Evolutionary conservation across 2,797 vertebrate species (phyloP).

Genomic region (Leucoraja ocellata): DNA sequence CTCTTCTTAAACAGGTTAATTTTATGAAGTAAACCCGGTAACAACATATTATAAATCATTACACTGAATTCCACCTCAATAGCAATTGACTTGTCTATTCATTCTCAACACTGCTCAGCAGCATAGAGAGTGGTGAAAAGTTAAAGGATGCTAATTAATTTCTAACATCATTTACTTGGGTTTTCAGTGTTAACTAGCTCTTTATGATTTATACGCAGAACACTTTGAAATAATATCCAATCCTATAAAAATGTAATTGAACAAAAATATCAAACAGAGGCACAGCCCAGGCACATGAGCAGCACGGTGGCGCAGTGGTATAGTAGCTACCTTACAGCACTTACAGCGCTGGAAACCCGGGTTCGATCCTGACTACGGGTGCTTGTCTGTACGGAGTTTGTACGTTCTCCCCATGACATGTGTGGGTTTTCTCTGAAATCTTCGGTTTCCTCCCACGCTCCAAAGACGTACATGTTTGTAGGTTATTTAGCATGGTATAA

Average conservation of each 20-base stretch:
- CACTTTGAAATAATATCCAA: neutral
- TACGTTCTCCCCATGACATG: too few species aligned
- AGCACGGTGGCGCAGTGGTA: too few species aligned
- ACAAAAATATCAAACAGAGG: neutral
- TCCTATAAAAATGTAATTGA: neutral
- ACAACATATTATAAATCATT: neutral
- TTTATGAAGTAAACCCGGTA: neutral
- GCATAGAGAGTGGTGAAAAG: neutral
- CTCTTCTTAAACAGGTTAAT: slow-evolving; percentile 4
- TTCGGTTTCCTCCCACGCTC: too few species aligned
- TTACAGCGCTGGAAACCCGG: too few species aligned
- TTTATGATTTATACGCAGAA: neutral
- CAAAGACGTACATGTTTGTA: too few species aligned
- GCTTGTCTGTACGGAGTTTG: too few species aligned
- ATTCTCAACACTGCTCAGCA: neutral
- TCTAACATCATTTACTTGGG: neutral
- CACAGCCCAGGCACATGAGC: too few species aligned
- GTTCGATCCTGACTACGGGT: too few species aligned
- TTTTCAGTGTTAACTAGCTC: neutral
- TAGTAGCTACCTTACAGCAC: too few species aligned
- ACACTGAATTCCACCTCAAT: neutral
- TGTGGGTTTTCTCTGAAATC: too few species aligned
- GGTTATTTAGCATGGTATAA: too few species aligned
- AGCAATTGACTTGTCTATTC: neutral
- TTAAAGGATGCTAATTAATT: neutral